Evolutionary conservation across 2,888 invertebrate genomes (phyloP), one percentile per base, ranked within the genome.

Genomic region (Cataglyphis altisquamis): DNA sequence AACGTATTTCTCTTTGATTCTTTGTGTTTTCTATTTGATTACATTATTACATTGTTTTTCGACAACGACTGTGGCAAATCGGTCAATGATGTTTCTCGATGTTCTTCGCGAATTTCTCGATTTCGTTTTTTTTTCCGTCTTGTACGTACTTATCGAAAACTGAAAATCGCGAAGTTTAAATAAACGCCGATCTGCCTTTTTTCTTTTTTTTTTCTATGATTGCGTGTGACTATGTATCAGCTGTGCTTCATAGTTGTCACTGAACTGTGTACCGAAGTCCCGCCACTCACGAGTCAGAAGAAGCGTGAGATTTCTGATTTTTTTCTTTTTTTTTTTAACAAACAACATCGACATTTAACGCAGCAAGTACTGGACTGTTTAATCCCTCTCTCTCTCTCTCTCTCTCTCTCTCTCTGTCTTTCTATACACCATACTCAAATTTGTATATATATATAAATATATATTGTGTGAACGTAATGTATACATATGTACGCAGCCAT

Each of bases 261-360:
- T 70, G 21, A 70, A 72, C 32, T 60, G 9, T 72, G 32, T 81
- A 88, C 83, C 84, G 84, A 88, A 87, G 32, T 83, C 84, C 88
- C 82, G 60, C 72, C 73, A 74, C 84, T 89, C 83, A 77, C 88
- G 74, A 83, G 75, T 60, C 63, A 55, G 32, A 73, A 75, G 68
- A 81, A 85, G 80, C 83, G 39, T 78, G 57, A 52, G 45, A 39
- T 32, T 80, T 72, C 78, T 45, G 57, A 55, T 48, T 60, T 80
- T 80, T 80, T 39, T 57, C n/a, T n/a, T 29, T 32, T 78, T 66
- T 66, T 75, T 81, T 75, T 67, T 70, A 87, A 90, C 88, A 84
- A 87, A 87, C 85, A 91, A 90, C 90, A 89, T 87, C 87, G 85
- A 90, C 70, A 88, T 87, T 89, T 72, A 78, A 74, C 70, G 60